phyloP scores from a whole-genome alignment of 2,888 invertebrate species.

The Sinopyrophorus schimmeli region DNA sequence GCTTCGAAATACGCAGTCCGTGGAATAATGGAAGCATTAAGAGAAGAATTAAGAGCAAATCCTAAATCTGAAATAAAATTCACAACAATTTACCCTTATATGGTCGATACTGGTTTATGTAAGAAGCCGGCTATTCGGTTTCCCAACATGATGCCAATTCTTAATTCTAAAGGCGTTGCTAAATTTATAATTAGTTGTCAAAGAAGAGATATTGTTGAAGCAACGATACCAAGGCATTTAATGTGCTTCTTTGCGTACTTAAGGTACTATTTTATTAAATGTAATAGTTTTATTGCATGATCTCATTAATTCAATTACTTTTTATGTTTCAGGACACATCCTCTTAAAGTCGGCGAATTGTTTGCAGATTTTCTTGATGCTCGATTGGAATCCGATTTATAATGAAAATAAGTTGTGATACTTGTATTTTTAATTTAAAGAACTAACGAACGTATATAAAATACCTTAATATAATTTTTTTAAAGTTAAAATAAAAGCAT shows the following conservation, averaged over 20 bases:
- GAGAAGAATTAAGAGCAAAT: conserved; percentile 66
- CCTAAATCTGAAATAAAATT: conserved; percentile 65
- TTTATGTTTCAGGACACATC: conserved; percentile 6
- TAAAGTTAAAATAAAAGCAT: too few relatives aligned
- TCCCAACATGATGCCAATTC: conserved; percentile 65
- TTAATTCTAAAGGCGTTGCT: conserved; percentile 67
- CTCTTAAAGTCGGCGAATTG: neutral
- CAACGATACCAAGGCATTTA: conserved; percentile 64
- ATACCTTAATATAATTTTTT: too few relatives aligned
- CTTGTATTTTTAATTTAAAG: too few relatives aligned
- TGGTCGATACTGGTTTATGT: conserved; percentile 84
- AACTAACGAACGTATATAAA: too few relatives aligned
- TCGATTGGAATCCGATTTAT: conserved; percentile 6
- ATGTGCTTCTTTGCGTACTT: neutral
- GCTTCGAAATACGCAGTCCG: conserved; percentile 81
- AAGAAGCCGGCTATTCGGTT: conserved; percentile 76
- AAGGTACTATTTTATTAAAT: neutral
- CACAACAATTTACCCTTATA: conserved; percentile 85
- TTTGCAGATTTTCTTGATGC: neutral
- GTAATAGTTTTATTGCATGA: neutral
- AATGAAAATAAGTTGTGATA: too few relatives aligned
- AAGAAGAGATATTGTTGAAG: conserved; percentile 63
- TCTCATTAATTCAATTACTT: neutral
- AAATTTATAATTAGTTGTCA: conserved; percentile 69
- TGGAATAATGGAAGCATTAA: conserved; percentile 82